Conservation (phyloP, 2,888 invertebrate species). For the Oasisia sp. region DNA sequence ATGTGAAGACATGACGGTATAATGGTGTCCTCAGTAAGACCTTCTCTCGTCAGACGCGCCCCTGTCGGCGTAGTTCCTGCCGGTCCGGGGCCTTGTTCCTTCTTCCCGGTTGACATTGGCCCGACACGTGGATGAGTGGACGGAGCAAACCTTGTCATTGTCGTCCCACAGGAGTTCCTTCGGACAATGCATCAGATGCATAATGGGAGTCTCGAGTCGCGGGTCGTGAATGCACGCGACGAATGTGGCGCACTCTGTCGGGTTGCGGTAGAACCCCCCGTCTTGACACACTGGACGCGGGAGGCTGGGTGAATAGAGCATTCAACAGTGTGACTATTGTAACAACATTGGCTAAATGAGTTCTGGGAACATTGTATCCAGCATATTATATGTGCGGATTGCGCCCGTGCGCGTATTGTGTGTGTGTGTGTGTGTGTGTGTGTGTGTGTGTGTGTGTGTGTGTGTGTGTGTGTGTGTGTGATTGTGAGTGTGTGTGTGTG, state of each 20-base stretch:
- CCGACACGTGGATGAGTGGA: constrained; percentile 32
- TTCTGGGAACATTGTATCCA: too few species aligned
- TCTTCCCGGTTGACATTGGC: background rate
- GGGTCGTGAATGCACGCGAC: constrained; percentile 40
- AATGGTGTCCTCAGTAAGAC: background rate
- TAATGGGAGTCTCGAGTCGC: constrained; percentile 29
- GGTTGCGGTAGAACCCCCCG: constrained; percentile 41
- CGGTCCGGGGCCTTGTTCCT: background rate
- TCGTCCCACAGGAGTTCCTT: constrained; percentile 38
- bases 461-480: too few species aligned
- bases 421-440: too few species aligned
- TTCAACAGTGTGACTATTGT: background rate
- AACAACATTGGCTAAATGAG: background rate
- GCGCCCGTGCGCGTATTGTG: too few species aligned
- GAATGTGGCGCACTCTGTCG: constrained; percentile 40
- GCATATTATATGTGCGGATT: too few species aligned
- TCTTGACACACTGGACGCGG: constrained; percentile 33
- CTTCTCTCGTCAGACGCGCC: background rate
- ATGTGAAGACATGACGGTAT: background rate
- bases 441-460: too few species aligned
- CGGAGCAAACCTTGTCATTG: constrained; percentile 32
- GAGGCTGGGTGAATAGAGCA: constrained; percentile 29
- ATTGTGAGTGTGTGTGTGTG: too few species aligned
- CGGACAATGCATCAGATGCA: constrained; percentile 42
- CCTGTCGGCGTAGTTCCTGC: background rate